Evolutionary conservation across 2,797 vertebrate genomes (phyloP).

Genomic region (Propithecus perrieri): DNA sequence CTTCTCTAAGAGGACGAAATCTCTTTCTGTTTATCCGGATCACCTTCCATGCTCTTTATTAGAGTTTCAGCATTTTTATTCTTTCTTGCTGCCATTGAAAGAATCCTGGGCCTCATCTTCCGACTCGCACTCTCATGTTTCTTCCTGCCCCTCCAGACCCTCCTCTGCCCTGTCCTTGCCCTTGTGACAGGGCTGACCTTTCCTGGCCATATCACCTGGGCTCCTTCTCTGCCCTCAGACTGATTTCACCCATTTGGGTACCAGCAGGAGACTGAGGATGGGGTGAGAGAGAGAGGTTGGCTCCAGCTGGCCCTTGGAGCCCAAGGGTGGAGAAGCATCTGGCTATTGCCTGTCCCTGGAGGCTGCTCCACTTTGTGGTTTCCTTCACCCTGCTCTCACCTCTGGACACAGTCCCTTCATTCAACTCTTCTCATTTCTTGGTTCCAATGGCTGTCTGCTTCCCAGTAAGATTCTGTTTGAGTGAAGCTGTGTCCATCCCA

Average conservation of each 20-base stretch:
- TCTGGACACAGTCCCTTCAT: neutral
- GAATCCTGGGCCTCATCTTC: neutral
- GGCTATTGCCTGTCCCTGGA: neutral
- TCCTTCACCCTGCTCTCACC: neutral
- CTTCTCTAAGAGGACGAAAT: neutral
- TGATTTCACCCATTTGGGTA: too few relatives aligned
- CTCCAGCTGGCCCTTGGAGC: neutral
- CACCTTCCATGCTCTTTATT: neutral
- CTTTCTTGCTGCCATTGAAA: neutral
- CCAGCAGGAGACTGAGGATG: neutral
- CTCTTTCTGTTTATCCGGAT: too few relatives aligned
- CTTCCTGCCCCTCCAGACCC: neutral
- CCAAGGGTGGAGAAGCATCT: neutral
- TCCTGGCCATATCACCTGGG: too few relatives aligned
- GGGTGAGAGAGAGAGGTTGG: neutral
- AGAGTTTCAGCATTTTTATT: neutral
- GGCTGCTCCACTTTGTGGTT: neutral
- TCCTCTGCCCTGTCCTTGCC: neutral
- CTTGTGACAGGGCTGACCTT: neutral
- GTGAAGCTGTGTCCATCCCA: neutral
- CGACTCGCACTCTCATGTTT: neutral
- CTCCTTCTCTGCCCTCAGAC: neutral
- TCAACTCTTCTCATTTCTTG: neutral
- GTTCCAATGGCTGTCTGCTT: neutral
- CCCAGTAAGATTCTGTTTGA: neutral